Evolutionary conservation across 2,113 vertebrate genomes (phyloP).

Genomic region (Rhinopomastus cyanomelas): DNA sequence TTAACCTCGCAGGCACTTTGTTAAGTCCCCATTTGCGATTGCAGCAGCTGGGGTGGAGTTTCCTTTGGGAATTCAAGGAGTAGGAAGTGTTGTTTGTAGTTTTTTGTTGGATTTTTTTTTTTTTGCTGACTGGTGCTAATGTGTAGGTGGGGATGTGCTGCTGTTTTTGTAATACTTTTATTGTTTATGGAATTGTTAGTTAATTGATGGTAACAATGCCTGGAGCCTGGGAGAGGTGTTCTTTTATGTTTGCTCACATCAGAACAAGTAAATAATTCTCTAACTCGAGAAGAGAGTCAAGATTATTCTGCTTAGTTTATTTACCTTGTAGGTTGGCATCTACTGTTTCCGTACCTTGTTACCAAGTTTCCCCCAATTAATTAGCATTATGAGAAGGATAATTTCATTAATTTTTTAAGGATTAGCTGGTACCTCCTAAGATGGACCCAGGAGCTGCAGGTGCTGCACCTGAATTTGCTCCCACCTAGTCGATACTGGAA

Average conservation of each 20-base stretch:
- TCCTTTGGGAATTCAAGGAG: slow-evolving; percentile 66
- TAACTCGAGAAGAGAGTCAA: slow-evolving; percentile 7
- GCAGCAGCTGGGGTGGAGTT: slow-evolving; percentile 56
- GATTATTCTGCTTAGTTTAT: slow-evolving; percentile 31
- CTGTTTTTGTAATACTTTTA: slow-evolving; percentile 62
- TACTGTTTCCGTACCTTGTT: background rate
- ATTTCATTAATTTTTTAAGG: background rate
- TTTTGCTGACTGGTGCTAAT: slow-evolving; percentile 65
- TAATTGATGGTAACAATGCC: slow-evolving; percentile 64
- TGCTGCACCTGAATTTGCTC: background rate
- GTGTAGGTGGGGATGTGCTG: slow-evolving; percentile 57
- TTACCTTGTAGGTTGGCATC: slow-evolving; percentile 15
- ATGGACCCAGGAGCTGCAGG: background rate
- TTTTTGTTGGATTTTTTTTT: slow-evolving; percentile 36
- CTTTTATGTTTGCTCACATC: slow-evolving; percentile 55
- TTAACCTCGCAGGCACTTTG: slow-evolving; percentile 49
- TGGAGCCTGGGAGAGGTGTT: slow-evolving; percentile 53
- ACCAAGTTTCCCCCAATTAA: background rate
- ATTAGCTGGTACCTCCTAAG: background rate
- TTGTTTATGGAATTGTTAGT: slow-evolving; percentile 64
- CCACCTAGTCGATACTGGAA: background rate
- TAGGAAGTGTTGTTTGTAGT: slow-evolving; percentile 63
- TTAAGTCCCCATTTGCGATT: slow-evolving; percentile 29
- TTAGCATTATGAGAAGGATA: background rate
- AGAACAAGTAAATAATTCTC: slow-evolving; percentile 49